Conservation (phyloP, 2,797 vertebrate species). For the Bryconaethiops microstoma region DNA sequence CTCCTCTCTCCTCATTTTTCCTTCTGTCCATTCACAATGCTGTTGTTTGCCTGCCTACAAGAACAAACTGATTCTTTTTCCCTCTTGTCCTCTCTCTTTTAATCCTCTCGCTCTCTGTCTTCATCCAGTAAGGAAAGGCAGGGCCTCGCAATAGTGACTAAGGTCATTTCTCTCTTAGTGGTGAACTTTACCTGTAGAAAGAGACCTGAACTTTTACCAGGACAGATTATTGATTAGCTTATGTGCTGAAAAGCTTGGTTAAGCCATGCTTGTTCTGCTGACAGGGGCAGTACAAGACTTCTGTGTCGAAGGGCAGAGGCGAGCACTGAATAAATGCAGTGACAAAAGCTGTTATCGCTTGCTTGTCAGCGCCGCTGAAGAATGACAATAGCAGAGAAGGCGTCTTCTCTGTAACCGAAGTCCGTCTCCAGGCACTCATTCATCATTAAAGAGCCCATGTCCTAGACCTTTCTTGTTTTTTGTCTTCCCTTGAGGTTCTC, state of each 20-base stretch:
- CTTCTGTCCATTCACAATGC: conserved; percentile 26
- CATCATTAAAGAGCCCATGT: not conserved
- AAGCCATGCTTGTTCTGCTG: not conserved
- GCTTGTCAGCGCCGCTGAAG: not conserved
- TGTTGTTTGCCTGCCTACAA: not conserved
- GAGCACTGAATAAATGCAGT: not conserved
- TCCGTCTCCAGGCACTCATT: not conserved
- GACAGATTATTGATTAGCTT: conserved; percentile 39
- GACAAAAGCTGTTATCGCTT: not conserved
- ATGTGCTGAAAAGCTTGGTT: not conserved
- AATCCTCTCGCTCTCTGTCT: not conserved
- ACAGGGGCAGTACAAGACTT: not conserved
- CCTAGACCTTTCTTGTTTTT: not conserved
- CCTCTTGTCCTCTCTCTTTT: not conserved
- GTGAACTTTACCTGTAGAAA: conserved; percentile 15
- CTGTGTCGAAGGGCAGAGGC: not conserved
- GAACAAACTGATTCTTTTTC: not conserved
- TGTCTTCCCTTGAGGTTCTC: not conserved
- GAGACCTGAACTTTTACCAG: conserved; percentile 43
- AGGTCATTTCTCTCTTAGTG: conserved; percentile 1
- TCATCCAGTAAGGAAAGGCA: not conserved
- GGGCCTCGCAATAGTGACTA: conserved; percentile 9
- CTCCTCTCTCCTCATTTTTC: conserved; percentile 45
- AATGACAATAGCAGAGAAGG: not conserved
- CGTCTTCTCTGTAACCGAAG: not conserved